Evolutionary conservation across 2,113 vertebrate species (phyloP).

Genomic region (Chaenogobius annularis): DNA sequence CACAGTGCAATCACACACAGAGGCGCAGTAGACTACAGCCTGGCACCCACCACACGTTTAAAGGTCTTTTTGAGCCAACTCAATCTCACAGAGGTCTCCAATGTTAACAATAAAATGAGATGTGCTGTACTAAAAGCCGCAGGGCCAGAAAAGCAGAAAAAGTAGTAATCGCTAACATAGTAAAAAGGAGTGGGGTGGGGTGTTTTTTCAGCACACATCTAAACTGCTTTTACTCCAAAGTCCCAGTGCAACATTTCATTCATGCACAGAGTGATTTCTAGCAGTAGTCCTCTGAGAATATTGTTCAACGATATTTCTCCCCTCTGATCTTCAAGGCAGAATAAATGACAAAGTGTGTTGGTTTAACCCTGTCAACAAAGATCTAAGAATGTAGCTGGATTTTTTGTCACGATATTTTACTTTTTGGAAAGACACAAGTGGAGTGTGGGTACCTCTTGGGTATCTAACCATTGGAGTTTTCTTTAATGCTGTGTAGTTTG

Average conservation of each 20-base stretch:
- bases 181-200: conserved; percentile 53
- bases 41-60: conserved; percentile 58
- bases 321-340: conserved; percentile 44
- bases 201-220: conserved; percentile 56
- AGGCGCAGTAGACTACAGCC: conserved; percentile 48
- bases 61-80: conserved; percentile 66
- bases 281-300: conserved; percentile 36
- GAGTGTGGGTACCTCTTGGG: not conserved
- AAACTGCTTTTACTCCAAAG: conserved; percentile 45
- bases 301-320: conserved; percentile 15
- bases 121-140: conserved; percentile 48
- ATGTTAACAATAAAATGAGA: conserved; percentile 61
- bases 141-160: conserved; percentile 24
- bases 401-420: conserved; percentile 12
- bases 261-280: conserved; percentile 52
- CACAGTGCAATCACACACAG: conserved; percentile 57
- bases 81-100: conserved; percentile 65
- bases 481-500: not conserved
- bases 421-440: not conserved
- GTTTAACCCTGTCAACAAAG: conserved; percentile 36
- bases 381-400: conserved; percentile 24
- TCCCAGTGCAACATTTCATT: conserved; percentile 47
- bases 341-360: conserved; percentile 48
- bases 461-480: not conserved
- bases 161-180: conserved; percentile 50